Base-by-base conservation (phyloP, 2,113 vertebrate genomes). In the Phalacrocorax aristotelis region DNA sequence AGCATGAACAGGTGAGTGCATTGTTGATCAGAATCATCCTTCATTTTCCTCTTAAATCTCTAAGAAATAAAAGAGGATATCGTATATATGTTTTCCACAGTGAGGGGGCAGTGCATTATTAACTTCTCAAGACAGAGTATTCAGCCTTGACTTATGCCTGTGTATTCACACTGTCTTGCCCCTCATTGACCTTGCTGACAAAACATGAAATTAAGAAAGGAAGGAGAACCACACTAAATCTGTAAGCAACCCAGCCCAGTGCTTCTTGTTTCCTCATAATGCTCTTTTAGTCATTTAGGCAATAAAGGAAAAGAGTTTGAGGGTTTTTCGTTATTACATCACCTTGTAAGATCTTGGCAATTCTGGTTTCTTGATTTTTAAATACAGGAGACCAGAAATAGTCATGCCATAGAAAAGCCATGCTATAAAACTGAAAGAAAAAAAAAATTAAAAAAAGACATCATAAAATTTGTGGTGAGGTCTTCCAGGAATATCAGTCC, bases 401-500 rank as follows among this genome's bases (percentile, higher is more conserved):
- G 98, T 99, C 82, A 98, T 97, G n/a, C 97, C 98, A 40, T 99
- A 99, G 97, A 98, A 99, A 94, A 99, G 61, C 99, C 99, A 99
- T 68, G 98, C 98, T 49, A 98, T 98, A 95, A 99, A 99, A 95
- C 99, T 99, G 77, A n/a, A 71, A 86, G 25, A 58, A 95, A 57
- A 6, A n/a, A 32, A 16, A 38, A 54, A 6, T n/a, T n/a, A 15
- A 49, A 51, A 87, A 65, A 62, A 40, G 17, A 57, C 13, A 81
- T 23, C 8, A 71, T 87, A 51, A 83, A 17, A 58, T 49, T 40
- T 66, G n/a, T 15, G 12, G 13, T 85, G 54, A 92, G 36, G 49
- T 85, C 22, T 72, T 34, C 30, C 58, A 87, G 29, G 61, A 82
- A 87, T 21, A 23, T 60, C 60, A 93, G 30, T 30, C 52, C 48